Evolutionary conservation across 2,113 vertebrate genomes (phyloP).

Genomic region (Pelodiscus sinensis): DNA sequence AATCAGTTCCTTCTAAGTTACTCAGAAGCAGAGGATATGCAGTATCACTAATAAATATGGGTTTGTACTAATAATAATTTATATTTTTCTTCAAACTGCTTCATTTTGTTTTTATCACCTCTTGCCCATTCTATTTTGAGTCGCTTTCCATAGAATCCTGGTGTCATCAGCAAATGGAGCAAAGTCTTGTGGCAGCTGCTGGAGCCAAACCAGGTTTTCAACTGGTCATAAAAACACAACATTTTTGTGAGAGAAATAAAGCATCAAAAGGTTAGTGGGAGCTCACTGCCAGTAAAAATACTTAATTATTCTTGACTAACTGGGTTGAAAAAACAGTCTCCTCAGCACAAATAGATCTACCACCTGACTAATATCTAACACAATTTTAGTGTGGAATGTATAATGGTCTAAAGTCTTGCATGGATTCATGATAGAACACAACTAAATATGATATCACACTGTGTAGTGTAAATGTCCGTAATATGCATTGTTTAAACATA

Average conservation of each 20-base stretch:
- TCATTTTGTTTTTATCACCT: not conserved
- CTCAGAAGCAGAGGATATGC: not conserved
- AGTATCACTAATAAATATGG: not conserved
- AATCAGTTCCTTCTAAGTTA: not conserved
- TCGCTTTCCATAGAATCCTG: constrained; percentile 11
- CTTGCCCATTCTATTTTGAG: not conserved
- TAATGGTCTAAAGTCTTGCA: not conserved
- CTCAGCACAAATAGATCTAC: constrained; percentile 61
- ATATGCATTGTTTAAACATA: constrained; percentile 34
- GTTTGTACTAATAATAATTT: not conserved
- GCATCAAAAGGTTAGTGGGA: not conserved
- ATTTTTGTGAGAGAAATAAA: not conserved
- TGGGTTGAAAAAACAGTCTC: constrained; percentile 50
- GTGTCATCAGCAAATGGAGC: not conserved
- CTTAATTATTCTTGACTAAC: not conserved
- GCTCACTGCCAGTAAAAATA: not conserved
- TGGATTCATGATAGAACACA: constrained; percentile 58
- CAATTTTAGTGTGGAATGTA: constrained; percentile 61
- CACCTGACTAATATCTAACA: constrained; percentile 41
- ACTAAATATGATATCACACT: constrained; percentile 59
- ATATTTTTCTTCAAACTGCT: not conserved
- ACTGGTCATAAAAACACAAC: not conserved
- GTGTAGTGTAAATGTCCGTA: constrained; percentile 31
- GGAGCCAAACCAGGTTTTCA: not conserved
- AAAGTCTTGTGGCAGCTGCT: not conserved